These are phyloP conservation scores for Alligator sinensis DNA, from an alignment of 2,113 vertebrate genomes.

Conservation along the genomic window DNA sequence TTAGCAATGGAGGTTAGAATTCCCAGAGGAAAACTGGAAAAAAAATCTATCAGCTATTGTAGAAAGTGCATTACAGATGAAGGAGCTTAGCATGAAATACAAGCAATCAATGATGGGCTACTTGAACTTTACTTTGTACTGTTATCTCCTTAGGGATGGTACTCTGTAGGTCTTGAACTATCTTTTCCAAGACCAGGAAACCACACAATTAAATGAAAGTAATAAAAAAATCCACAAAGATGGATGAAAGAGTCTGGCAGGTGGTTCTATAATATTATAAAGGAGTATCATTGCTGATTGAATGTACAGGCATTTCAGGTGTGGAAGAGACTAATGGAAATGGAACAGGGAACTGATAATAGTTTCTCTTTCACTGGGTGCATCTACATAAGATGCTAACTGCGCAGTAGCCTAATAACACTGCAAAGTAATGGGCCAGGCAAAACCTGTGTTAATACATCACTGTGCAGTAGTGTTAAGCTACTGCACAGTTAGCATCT, in stretches of 20 bases:
- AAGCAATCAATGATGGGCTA: conserved; percentile 70
- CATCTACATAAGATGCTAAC: too few species aligned
- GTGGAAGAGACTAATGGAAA: not conserved
- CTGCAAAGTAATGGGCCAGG: too few species aligned
- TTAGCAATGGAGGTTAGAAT: conserved; percentile 57
- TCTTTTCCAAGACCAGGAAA: conserved; percentile 54
- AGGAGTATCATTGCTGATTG: conserved; percentile 26
- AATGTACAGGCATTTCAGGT: not conserved
- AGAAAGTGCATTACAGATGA: conserved; percentile 70
- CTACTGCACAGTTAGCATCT: too few species aligned
- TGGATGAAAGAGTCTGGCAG: conserved; percentile 19
- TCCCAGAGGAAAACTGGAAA: conserved; percentile 65
- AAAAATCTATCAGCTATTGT: conserved; percentile 74
- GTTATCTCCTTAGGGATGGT: conserved; percentile 59
- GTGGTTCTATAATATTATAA: conserved; percentile 19
- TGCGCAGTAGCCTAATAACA: too few species aligned
- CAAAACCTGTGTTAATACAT: too few species aligned
- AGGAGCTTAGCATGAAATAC: conserved; percentile 71
- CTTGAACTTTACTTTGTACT: conserved; percentile 75
- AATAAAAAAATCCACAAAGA: not conserved
- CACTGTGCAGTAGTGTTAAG: too few species aligned
- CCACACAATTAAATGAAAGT: conserved; percentile 65
- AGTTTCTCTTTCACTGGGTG: not conserved
- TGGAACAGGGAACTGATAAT: not conserved
- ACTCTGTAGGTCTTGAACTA: conserved; percentile 65